These are phyloP conservation scores for Zalophus californianus DNA, from an alignment of 2,797 vertebrate genomes.

Conservation along the genomic window DNA sequence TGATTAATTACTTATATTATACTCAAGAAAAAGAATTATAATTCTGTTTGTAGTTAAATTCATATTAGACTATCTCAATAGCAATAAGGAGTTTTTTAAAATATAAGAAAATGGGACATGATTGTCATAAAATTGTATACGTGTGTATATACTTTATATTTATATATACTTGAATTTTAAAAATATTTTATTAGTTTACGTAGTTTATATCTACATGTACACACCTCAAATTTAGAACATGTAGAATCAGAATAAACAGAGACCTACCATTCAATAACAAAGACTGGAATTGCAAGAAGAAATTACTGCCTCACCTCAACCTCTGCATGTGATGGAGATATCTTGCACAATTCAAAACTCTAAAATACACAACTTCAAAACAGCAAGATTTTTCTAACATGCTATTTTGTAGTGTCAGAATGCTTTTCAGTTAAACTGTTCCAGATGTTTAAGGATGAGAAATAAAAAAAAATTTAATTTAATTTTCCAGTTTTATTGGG, in stretches of 20 bases:
- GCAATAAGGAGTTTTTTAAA: background rate
- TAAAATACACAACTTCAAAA: background rate
- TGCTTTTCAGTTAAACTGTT: background rate
- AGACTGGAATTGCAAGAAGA: background rate
- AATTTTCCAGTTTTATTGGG: background rate
- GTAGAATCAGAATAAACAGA: background rate
- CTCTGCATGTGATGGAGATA: background rate
- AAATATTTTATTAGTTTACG: background rate
- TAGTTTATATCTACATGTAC: background rate
- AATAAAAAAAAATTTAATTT: background rate
- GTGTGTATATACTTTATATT: background rate
- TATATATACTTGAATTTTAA: background rate
- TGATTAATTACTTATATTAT: background rate
- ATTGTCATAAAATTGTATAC: background rate
- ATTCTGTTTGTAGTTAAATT: background rate
- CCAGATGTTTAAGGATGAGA: background rate
- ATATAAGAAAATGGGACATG: background rate
- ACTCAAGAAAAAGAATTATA: background rate
- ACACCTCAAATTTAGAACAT: background rate
- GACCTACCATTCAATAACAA: background rate
- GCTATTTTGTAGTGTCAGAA: background rate
- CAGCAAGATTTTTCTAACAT: background rate
- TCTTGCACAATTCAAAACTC: background rate
- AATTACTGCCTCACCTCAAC: background rate
- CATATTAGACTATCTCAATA: background rate